Evolutionary conservation across 2,888 invertebrate genomes (phyloP), one percentile per base, ranked within the genome.

Genomic region (Eristalinus sepulchralis): DNA sequence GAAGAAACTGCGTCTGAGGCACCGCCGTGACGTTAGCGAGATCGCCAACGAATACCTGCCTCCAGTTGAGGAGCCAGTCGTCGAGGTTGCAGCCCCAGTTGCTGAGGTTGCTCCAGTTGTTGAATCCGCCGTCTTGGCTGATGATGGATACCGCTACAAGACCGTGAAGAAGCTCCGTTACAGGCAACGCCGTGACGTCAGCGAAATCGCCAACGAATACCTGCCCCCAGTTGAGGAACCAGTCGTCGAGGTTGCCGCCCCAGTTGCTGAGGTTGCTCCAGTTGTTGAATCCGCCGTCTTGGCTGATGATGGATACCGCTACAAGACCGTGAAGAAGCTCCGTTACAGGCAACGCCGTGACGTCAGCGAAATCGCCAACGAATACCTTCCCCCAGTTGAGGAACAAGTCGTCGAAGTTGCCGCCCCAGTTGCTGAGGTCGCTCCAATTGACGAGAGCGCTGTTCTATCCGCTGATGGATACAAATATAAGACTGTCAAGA

Each of bases 11-110:
- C 87, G 84, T 53, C 47, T 68, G 4, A 67, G 88, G 59, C 89
- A 70, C 66, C 89, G 89, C 78, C 90, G 91, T 88, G 91, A 91
- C 78, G 90, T 90, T 2, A 89, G 71, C 64, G 91, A 91, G 66
- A 89, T 91, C 88, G 90, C 83, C 76, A 89, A 60, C 47, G 68
- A 70, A 24, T 73, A 68, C 89, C 75, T 91, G 88, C 90, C 90
- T 20, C 90, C 88, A 72, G 88, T 82, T 8, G 76, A 70, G 36
- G 63, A 88, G 59, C 70, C 78, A 22, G 80, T 81, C 31, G 24
- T 70, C 22, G 77, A 70, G 39, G 6, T 64, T 17, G 39, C 47
- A 9, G 79, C 59, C 1, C 72, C 79, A 59, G 24, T 72, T 10
- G 59, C 20, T 8, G 47, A 47, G 17, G 17, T 47, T 47, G 71